Evolutionary conservation across 1,140 invertebrate genomes (phyloP), one percentile per base, ranked within the genome.

Genomic region (Pinna nobilis): DNA sequence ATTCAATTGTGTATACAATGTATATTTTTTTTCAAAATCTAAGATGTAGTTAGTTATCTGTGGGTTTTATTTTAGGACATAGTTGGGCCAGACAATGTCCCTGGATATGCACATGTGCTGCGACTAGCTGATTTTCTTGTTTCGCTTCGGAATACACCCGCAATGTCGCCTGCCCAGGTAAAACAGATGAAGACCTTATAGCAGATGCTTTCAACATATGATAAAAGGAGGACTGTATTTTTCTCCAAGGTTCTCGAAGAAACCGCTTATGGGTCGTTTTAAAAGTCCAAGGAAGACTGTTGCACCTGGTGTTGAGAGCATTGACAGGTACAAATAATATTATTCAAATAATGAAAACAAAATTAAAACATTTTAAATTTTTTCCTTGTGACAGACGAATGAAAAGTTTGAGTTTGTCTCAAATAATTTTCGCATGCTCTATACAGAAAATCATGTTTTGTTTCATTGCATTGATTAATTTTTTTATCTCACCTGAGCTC

Each of bases 281-380:
- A 66, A 28, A 25, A 47, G 41, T 49, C 39, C 39, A 6, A 47
- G 50, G 44, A 66, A 66, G 41, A 28, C 47, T 23, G 63, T 66
- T 1, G 44, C 63, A 18, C 49, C 41, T 18, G 63, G 63, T 9
- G 63, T 61, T 4, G 39, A 35, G n/a, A 61, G 59, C n/a, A 61
- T 61, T 41, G 59, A 41, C 25, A 37, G 35, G 59, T 61, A 41
- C 32, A n/a, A 13, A 1, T 7, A 30, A 20, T 47, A 47, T 18
- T 47, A 18, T 47, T 47, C 20, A 20, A 47, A 47, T 18, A 18
- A n/a, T n/a, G n/a, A n/a, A n/a, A n/a, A n/a, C n/a, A n/a, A n/a
- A n/a, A n/a, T n/a, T n/a, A n/a, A n/a, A n/a, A n/a, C n/a, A n/a
- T n/a, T n/a, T n/a, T n/a, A n/a, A n/a, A n/a, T n/a, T n/a, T n/a